Percentiles rank a stretch among this genome's conserved stretches.
Conservation (phyloP, 1,140 invertebrate species). For the Anagrus nilaparvatae region DNA sequence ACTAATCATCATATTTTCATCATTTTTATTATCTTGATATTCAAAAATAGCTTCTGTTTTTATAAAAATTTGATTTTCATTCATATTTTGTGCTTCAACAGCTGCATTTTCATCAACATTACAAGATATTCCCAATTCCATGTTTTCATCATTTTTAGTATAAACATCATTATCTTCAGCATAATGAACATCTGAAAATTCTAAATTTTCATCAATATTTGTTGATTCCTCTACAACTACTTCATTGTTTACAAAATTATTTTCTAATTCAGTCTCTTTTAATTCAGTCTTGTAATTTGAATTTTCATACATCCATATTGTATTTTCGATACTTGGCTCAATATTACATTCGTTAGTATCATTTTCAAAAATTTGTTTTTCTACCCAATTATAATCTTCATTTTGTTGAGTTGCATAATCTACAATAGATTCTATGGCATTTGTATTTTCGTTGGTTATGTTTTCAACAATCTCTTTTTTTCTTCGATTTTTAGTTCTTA, state of each 20-base stretch:
- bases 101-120: conserved; percentile 3
- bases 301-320: conserved; percentile 22
- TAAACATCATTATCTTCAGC: too few relatives aligned
- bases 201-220: conserved; percentile 3
- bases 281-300: conserved; percentile 25
- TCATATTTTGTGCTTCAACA: conserved; percentile 4
- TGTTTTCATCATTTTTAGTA: too few relatives aligned
- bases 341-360: conserved; percentile 15
- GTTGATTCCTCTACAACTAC: conserved; percentile 4
- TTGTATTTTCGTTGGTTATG: conserved; percentile 17
- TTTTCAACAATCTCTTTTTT: conserved; percentile 22
- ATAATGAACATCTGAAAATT: conserved; percentile 8
- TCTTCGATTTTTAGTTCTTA: conserved; percentile 37
- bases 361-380: conserved; percentile 14
- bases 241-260: conserved; percentile 16
- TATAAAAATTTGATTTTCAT: neutral
- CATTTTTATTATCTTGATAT: conserved; percentile 10
- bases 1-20: conserved; percentile 8
- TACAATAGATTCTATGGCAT: conserved; percentile 24
- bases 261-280: conserved; percentile 23
- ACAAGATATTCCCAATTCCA: too few relatives aligned
- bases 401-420: conserved; percentile 14
- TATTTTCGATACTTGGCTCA: conserved; percentile 12
- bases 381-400: conserved; percentile 14
- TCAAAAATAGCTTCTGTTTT: conserved; percentile 13